phyloP scores from a whole-genome alignment of 1,140 invertebrate species.

The Artemia franciscana region DNA sequence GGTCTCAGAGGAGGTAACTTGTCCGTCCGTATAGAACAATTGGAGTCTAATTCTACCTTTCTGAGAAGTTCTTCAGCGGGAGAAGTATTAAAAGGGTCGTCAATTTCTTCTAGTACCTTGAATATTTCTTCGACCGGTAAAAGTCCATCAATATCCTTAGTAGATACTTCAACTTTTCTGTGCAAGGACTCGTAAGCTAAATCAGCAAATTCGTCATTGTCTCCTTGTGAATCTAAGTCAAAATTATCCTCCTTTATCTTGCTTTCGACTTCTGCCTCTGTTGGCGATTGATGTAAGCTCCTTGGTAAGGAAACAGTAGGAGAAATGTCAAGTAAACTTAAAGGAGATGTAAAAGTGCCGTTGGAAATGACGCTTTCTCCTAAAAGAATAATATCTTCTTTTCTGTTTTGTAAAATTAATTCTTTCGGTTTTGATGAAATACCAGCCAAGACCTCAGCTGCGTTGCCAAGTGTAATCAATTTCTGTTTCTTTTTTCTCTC shows the following conservation, averaged over 20 bases:
- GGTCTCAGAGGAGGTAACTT: slow-evolving; percentile 3
- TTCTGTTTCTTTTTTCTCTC: slow-evolving; percentile 44
- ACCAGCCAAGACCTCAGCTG: slow-evolving; percentile 59
- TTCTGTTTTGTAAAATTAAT: background rate
- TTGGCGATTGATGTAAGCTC: background rate
- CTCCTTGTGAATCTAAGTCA: no score
- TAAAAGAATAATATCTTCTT: slow-evolving; percentile 1
- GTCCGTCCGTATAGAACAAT: slow-evolving; percentile 1
- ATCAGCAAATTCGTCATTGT: slow-evolving; percentile 44
- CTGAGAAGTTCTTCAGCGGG: slow-evolving; percentile 41
- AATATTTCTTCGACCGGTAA: background rate
- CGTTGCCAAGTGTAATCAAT: slow-evolving; percentile 50
- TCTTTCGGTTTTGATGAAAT: slow-evolving; percentile 27
- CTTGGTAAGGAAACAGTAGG: background rate
- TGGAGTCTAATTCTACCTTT: background rate
- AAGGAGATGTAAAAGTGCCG: background rate
- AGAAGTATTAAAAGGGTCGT: slow-evolving; percentile 64
- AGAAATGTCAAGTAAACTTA: background rate
- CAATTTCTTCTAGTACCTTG: slow-evolving; percentile 12
- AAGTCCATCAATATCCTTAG: background rate
- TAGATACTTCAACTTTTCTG: slow-evolving; percentile 14
- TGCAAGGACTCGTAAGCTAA: slow-evolving; percentile 42
- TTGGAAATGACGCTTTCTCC: slow-evolving; percentile 5
- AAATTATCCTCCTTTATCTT: no score
- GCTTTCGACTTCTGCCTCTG: no score